Evolutionary conservation across 2,888 invertebrate genomes (phyloP).

Genomic region (Coelogynopora nodosa): DNA sequence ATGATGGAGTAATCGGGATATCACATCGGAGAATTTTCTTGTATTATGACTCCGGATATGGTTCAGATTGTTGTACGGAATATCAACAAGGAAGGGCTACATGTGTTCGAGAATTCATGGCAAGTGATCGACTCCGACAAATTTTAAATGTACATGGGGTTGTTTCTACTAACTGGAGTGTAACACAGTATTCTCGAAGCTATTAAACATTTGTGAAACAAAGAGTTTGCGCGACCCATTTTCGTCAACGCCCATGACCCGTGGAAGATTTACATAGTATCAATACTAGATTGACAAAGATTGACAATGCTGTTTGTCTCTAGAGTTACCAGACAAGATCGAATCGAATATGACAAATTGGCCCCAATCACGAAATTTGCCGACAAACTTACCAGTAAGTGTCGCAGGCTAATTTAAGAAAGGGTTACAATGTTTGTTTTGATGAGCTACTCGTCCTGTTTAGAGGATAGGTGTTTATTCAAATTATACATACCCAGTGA

Average conservation of each 20-base stretch:
- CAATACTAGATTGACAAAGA: neutral
- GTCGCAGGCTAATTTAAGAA: constrained; percentile 19
- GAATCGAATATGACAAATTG: neutral
- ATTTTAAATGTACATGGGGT: no score
- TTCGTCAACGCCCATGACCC: no score
- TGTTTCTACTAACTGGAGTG: neutral
- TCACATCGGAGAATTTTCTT: no score
- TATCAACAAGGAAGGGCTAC: no score
- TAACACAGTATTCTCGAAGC: neutral
- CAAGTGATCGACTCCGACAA: no score
- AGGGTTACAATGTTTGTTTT: neutral
- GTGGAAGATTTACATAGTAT: no score
- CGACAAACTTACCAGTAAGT: neutral
- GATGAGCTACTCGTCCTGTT: neutral
- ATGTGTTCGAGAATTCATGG: no score
- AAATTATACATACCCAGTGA: constrained; percentile 4
- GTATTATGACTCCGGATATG: no score
- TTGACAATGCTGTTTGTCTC: neutral
- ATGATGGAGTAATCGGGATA: no score
- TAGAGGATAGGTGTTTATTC: constrained; percentile 24
- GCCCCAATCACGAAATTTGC: neutral
- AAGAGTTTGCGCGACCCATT: no score
- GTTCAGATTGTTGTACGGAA: no score
- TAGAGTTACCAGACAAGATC: neutral
- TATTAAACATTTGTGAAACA: neutral